phyloP scores from a whole-genome alignment of 2,797 vertebrate species.

The Urosaurus nigricauda region DNA sequence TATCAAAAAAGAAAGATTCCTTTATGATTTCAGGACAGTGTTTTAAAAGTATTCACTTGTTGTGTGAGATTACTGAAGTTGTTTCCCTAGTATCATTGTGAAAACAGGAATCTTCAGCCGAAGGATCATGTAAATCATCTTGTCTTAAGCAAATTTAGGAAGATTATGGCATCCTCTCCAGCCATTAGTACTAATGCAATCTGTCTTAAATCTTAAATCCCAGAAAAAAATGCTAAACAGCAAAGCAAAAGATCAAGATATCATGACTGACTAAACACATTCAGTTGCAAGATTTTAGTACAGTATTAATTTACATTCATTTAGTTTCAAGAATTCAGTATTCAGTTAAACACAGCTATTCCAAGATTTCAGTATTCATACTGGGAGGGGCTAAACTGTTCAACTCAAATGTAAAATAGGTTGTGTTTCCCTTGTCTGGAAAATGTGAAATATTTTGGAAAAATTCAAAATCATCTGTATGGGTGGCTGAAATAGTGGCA shows the following conservation, averaged over 20 bases:
- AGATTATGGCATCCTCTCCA: not conserved
- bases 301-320: not conserved
- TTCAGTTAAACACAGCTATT: too few relatives aligned
- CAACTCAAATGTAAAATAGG: too few relatives aligned
- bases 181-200: not conserved
- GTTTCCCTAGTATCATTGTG: not conserved
- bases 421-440: too few relatives aligned
- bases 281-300: not conserved
- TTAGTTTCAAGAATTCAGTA: too few relatives aligned
- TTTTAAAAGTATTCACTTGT: not conserved
- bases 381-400: too few relatives aligned
- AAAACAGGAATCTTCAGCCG: not conserved
- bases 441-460: too few relatives aligned
- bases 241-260: not conserved
- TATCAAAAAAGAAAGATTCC: not conserved
- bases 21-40: not conserved
- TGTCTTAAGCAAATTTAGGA: not conserved
- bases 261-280: not conserved
- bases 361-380: too few relatives aligned
- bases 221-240: slow-evolving; percentile 15
- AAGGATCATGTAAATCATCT: slow-evolving; percentile 6
- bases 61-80: not conserved
- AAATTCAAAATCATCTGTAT: too few relatives aligned
- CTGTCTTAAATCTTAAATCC: not conserved
- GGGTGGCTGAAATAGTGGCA: too few relatives aligned